These are phyloP conservation scores for Seira musarum DNA, from an alignment of 2,888 invertebrate genomes.

Conservation along the genomic window DNA sequence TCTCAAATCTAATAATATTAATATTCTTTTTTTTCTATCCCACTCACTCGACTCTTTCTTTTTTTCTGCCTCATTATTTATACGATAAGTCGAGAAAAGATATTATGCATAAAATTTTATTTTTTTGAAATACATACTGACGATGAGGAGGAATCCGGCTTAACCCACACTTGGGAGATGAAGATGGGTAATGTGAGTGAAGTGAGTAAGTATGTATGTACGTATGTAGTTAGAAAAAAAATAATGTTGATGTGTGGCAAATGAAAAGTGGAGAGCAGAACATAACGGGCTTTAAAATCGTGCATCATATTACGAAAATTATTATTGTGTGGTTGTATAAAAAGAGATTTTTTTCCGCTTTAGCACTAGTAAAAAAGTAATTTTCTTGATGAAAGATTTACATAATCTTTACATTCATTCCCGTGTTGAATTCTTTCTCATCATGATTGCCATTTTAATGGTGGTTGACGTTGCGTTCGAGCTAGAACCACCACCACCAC, in stretches of 20 bases:
- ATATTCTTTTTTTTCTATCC: slow-evolving; percentile 12
- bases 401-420: slow-evolving; percentile 12
- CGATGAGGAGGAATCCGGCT: not conserved
- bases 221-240: too few relatives aligned
- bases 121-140: not conserved
- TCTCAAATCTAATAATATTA: slow-evolving; percentile 42
- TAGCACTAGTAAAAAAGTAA: not conserved
- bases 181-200: slow-evolving; percentile 5
- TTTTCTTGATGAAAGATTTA: slow-evolving; percentile 7
- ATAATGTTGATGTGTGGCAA: not conserved
- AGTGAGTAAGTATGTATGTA: not conserved
- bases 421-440: not conserved
- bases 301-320: slow-evolving; percentile 11
- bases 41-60: slow-evolving; percentile 31
- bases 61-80: slow-evolving; percentile 57
- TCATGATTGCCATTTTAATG: too few relatives aligned
- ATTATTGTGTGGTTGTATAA: not conserved
- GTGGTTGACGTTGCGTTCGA: too few relatives aligned
- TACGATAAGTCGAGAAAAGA: slow-evolving; percentile 50
- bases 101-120: slow-evolving; percentile 6
- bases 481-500: too few relatives aligned
- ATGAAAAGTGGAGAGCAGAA: not conserved
- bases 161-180: not conserved
- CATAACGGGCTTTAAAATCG: not conserved
- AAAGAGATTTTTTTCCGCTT: not conserved